A percentile compares a stretch with the other conserved stretches of the same genome.
These are phyloP conservation scores for Drosophila subpulchrella DNA, from an alignment of 1,140 invertebrate genomes.

Conservation along the genomic window DNA sequence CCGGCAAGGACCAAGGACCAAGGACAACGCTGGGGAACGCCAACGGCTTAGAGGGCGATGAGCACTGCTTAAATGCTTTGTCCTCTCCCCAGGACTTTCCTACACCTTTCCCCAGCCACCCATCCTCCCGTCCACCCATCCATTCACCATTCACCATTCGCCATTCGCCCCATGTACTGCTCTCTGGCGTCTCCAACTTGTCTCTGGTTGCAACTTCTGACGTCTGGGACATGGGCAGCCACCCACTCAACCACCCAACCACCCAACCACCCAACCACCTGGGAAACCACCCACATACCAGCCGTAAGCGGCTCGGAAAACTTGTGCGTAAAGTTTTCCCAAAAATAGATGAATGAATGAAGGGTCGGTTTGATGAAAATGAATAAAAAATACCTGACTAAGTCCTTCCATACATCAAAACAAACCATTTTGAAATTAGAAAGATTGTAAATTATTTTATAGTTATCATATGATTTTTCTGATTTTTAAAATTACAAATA, in stretches of 20 bases:
- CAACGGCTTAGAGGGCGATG: slow-evolving; percentile 39
- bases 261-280: slow-evolving; percentile 1
- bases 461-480: no score
- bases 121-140: background rate
- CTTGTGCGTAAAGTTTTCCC: slow-evolving; percentile 31
- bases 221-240: slow-evolving; percentile 8
- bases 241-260: slow-evolving; percentile 1
- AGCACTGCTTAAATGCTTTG: slow-evolving; percentile 52
- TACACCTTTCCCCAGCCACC: slow-evolving; percentile 9
- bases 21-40: slow-evolving; percentile 9
- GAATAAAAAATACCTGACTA: background rate
- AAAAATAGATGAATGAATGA: slow-evolving; percentile 3
- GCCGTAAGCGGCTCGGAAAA: slow-evolving; percentile 16
- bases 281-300: background rate
- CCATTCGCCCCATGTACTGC: background rate
- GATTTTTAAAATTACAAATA: no score
- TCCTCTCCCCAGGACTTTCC: slow-evolving; percentile 12
- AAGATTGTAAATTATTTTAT: no score
- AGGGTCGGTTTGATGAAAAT: background rate
- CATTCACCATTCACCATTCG: background rate
- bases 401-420: background rate
- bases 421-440: background rate
- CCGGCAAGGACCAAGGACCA: slow-evolving; percentile 8
- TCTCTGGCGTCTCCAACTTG: slow-evolving; percentile 41
- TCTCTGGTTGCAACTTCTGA: slow-evolving; percentile 55